Base-by-base conservation (phyloP, 2,113 vertebrate species). In the Crotalus horridus region DNA sequence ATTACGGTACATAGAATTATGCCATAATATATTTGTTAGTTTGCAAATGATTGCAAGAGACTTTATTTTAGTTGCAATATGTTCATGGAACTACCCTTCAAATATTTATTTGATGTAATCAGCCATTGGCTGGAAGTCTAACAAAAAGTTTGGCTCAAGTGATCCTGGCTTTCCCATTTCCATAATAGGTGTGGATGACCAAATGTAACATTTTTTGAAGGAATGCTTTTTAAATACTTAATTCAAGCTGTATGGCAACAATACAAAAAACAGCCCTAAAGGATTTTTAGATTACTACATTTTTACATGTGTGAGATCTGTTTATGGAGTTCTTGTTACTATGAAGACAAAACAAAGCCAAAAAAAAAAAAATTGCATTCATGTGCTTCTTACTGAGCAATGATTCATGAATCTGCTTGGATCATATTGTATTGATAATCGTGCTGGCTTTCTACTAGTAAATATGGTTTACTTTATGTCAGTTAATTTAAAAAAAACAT, bases 241-340 rank as follows among this genome's bases (percentile, higher is more conserved):
- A 93, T 95, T 91, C 64, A 39, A 90, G 2, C 26, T 95, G 87
- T 95, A 95, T 95, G 95, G 92, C 91, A 93, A 86, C 89, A 93
- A 58, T 21, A 58, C 89, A 95, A 94, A 61, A 91, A 93, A 61
- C 7, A n/a, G 3, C 24, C 74, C 21, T 61, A 29, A 90, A 64
- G 20, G 74, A 61, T 85, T 95, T 96, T 97, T 96, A 95, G 95
- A 97, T 96, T 96, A 96, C 96, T 93, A 93, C 93, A 93, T 94
- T 97, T 91, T 95, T 94, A 96, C 96, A 97, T 96, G 92, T 95
- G 89, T 90, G 95, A 94, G 94, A 93, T 96, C 92, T 96, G 95
- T 97, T 98, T 98, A 96, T 96, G 96, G 74, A 81, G 95, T 95
- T 93, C 95, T 96, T 96, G 97, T 98, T 98, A 97, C 97, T 96